A percentile compares a stretch with the other conserved stretches of the same genome.
phyloP scores from a whole-genome alignment of 2,797 vertebrate species.

The Rhinatrema bivittatum region DNA sequence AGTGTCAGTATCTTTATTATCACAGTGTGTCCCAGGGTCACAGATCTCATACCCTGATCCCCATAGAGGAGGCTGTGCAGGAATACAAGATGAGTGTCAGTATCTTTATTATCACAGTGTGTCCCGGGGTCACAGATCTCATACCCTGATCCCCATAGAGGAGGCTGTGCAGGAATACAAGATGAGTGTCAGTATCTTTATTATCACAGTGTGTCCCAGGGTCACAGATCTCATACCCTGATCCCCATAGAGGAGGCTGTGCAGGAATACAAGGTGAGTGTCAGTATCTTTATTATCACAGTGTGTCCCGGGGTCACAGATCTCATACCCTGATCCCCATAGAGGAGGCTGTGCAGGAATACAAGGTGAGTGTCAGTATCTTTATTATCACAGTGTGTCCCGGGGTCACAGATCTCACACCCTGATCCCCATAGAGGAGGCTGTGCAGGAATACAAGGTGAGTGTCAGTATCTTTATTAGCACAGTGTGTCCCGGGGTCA shows the following conservation, averaged over 20 bases:
- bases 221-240: slow-evolving; percentile 34
- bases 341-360: slow-evolving; percentile 39
- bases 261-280: slow-evolving; percentile 40
- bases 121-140: slow-evolving; percentile 31
- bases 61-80: slow-evolving; percentile 38
- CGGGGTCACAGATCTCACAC: slow-evolving; percentile 35
- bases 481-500: no score
- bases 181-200: slow-evolving; percentile 17
- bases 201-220: no score
- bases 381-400: no score
- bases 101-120: no score
- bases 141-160: slow-evolving; percentile 32
- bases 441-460: slow-evolving; percentile 43
- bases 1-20: no score
- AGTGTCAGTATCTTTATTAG: background rate
- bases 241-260: slow-evolving; percentile 38
- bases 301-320: no score
- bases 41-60: slow-evolving; percentile 29
- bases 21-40: slow-evolving; percentile 41
- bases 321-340: slow-evolving; percentile 32
- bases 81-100: slow-evolving; percentile 36
- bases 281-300: background rate
- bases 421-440: slow-evolving; percentile 35
- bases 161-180: slow-evolving; percentile 43
- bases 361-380: slow-evolving; percentile 28